Percentiles rank a stretch among this genome's conserved stretches.
These are phyloP conservation scores for Centropus bengalensis DNA, from an alignment of 2,113 vertebrate genomes.

Conservation along the genomic window DNA sequence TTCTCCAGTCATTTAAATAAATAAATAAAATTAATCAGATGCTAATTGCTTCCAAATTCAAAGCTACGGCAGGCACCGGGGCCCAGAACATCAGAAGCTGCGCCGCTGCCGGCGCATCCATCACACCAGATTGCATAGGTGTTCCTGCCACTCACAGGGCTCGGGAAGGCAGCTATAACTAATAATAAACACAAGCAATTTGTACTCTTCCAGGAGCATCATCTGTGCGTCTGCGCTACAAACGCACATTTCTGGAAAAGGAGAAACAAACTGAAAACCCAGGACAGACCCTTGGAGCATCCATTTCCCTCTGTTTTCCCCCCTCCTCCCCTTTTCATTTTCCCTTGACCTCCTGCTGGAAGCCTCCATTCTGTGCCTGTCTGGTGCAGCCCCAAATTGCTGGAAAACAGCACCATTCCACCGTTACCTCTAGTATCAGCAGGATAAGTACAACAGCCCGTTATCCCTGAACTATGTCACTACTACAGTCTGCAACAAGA, in stretches of 20 bases:
- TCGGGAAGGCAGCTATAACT: conserved; percentile 33
- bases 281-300: not conserved
- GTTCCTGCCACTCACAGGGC: conserved; percentile 59
- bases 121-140: conserved; percentile 66
- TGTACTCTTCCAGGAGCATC: conserved; percentile 48
- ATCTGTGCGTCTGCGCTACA: not conserved
- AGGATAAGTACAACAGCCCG: accelerated
- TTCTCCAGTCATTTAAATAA: conserved; percentile 39
- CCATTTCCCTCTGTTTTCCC: not conserved
- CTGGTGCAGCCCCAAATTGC: not conserved
- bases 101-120: conserved; percentile 53
- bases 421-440: not conserved
- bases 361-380: not conserved
- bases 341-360: not conserved
- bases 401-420: not conserved
- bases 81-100: conserved; percentile 1
- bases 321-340: not conserved
- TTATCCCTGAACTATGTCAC: not conserved
- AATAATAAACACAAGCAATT: conserved; percentile 59
- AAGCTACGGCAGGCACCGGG: conserved; percentile 44
- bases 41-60: conserved; percentile 46
- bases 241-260: not conserved
- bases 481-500: not conserved
- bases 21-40: conserved; percentile 65
- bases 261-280: not conserved